Base-by-base conservation (phyloP, 30 jellyfish, hydroid and myxozoan genomes). In the Hydractinia echinata region DNA sequence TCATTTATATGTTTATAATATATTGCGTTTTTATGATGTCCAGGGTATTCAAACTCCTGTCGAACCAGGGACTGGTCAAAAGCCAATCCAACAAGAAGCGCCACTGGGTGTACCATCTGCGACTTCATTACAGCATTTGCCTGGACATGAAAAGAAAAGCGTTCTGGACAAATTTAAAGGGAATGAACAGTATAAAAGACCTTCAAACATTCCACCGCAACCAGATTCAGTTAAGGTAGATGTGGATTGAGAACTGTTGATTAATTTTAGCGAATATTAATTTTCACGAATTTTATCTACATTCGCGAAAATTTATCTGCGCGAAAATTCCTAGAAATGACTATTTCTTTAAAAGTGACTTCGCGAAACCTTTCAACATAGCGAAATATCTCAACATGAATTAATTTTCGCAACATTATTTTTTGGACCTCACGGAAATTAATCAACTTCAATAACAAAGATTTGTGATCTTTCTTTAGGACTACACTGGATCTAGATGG, bases 151-250 rank as follows among this genome's bases (percentile, higher is more conserved):
- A 39, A 50, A 49, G 84, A 80, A 80, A 58, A 61, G 68, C 48
- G 55, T 67, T 80, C 66, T 80, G 10, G 87, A 80, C 21, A 80
- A 61, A 6, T 80, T 52, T 70, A 62, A 80, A 80, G 87, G 73
- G 13, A 61, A 20, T 53, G 87, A 80, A 6, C 84, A 66, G 20
- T 80, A 52, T n/a, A 66, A 80, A 61, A 55, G 61, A 20, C 61
- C 67, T 53, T 48, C n/a, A 51, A 39, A n/a, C 50, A 16, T 80
- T 15, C 55, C 9, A 56, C 83, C 73, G 16, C 53, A 44, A 67
- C 55, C 92, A 16, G 96, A 89, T 54, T 81, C 90, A 9, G 95
- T 89, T 49, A 84, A 76, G 89, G 96, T 89, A 54, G 4, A 16
- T 8, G 8, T 30, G 44, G 44, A 30, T 30, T 30, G 2, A 30